These are phyloP conservation scores for Labeo rohita DNA, from an alignment of 2,113 vertebrate genomes.

Conservation along the genomic window DNA sequence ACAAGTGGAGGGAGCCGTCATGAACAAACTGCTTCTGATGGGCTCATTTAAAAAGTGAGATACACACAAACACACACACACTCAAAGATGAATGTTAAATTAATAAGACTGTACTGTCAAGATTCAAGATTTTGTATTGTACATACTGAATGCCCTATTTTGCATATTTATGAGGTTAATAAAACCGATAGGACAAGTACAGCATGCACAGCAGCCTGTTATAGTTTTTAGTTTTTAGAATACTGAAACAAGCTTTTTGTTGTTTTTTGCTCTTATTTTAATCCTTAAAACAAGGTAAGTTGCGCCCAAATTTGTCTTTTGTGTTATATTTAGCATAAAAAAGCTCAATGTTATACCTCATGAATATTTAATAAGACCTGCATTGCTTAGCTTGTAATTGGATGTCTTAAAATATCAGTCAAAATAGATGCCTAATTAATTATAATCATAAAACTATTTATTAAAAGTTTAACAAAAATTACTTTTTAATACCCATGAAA, in stretches of 20 bases:
- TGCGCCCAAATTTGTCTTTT: too few species aligned
- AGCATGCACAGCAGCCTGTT: background rate
- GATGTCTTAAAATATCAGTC: background rate
- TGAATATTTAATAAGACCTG: background rate
- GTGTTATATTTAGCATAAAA: too few species aligned
- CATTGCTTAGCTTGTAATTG: background rate
- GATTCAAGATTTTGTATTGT: background rate
- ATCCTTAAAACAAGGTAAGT: background rate
- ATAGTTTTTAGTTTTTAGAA: background rate
- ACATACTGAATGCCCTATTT: background rate
- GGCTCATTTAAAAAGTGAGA: constrained; percentile 96
- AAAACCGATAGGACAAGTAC: background rate
- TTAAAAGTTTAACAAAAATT: too few species aligned
- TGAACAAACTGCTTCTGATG: constrained; percentile 97
- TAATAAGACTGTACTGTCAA: background rate
- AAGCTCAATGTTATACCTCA: background rate
- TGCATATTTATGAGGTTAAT: constrained; percentile 3
- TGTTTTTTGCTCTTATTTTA: background rate
- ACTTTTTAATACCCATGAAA: too few species aligned
- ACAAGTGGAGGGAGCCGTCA: constrained; percentile 94
- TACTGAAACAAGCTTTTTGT: background rate
- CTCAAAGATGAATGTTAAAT: background rate
- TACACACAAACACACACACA: background rate
- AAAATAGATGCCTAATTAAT: too few species aligned
- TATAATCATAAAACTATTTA: too few species aligned